Evolutionary conservation across 23 tunicate genomes (phyloP), one percentile per base, ranked within the genome.

Genomic region (Styela clava): DNA sequence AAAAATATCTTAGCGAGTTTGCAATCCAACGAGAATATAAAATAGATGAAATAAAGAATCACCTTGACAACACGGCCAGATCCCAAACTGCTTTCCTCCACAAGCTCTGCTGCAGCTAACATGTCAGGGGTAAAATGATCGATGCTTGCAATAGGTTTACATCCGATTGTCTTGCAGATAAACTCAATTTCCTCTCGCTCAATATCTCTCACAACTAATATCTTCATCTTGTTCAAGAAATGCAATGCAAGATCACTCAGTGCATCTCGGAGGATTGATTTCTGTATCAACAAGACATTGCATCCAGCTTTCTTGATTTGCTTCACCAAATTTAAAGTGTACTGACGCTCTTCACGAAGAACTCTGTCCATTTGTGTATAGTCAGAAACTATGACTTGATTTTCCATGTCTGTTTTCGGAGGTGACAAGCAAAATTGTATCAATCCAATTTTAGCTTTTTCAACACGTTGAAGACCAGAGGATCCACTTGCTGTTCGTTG

Each of bases 351-450:
- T 76, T 95, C 99, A 23, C 95, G 85, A 1, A 95, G 69, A 64
- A 95, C 99, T 23, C 94, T 79, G 77, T 95, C 99, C 99, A 95
- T 95, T 80, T 95, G 99, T n/a, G 95, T 95, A 86, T 95, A 95
- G 74, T 95, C 99, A 24, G 88, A 83, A 68, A 95, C 69, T 1
- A 95, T 86, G 28, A 95, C 92, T 72, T 90, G 96, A 64, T 95
- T 95, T 63, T 95, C 99, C 99, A 95, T 95, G 74, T 95, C 96
- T 33, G 99, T 95, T 80, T 95, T 95, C 0, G 99, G 99, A 35
- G 99, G 94, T 24, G 99, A 95, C 22, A 95, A 44, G 61, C 96
- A 89, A 68, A 95, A 95, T 69, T 95, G 99, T 37, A 95, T 95
- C 24, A 95, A 78, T 21, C 88, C 99, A 83, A 95, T 86, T 37